These are phyloP conservation scores for Pseudococcus viburni DNA, from an alignment of 2,888 invertebrate genomes.

Conservation along the genomic window DNA sequence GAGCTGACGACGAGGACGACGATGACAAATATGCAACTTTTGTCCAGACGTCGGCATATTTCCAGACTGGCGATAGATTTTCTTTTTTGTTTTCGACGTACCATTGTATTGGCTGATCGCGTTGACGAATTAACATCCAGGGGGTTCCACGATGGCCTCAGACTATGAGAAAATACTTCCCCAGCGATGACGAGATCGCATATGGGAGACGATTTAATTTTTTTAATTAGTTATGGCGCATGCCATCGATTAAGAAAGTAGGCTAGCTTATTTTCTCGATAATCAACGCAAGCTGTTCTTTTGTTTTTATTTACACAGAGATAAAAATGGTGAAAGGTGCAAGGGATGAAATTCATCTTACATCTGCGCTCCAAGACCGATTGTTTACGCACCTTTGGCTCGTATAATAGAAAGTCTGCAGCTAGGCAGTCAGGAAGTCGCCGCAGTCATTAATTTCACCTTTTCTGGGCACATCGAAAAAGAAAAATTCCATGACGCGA, in stretches of 20 bases:
- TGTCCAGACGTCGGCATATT: constrained; percentile 41
- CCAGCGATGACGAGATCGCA: background rate
- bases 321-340: background rate
- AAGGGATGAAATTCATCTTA: constrained; percentile 15
- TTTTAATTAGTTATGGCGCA: background rate
- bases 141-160: background rate
- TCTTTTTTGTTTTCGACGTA: background rate
- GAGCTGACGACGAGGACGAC: background rate
- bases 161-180: constrained; percentile 12
- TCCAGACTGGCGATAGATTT: constrained; percentile 8
- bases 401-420: constrained; percentile 63
- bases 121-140: constrained; percentile 11
- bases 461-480: too few species aligned
- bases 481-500: background rate
- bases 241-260: constrained; percentile 22
- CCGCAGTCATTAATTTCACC: background rate
- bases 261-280: background rate
- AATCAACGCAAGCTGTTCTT: background rate
- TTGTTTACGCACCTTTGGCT: constrained; percentile 63
- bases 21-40: constrained; percentile 33
- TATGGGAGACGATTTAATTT: constrained; percentile 12
- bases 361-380: constrained; percentile 54
- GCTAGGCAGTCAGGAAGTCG: constrained; percentile 4
- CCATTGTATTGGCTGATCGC: background rate
- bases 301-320: background rate